A percentile compares a stretch with the other conserved stretches of the same genome.
Conservation (phyloP, 2,797 vertebrate species). For the Siniperca undulata region DNA sequence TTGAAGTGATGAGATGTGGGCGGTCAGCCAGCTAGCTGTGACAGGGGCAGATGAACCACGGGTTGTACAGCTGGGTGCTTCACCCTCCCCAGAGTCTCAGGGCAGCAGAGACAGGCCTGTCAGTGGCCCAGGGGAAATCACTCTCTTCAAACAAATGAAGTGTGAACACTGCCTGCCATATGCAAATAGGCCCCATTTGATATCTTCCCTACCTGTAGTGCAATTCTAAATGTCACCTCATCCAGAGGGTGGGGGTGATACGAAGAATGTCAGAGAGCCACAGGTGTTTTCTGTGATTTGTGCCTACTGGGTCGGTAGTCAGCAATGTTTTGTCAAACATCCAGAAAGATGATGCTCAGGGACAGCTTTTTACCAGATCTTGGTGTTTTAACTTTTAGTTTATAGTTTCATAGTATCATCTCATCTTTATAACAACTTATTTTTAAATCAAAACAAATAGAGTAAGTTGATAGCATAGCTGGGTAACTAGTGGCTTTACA, state of each 20-base stretch:
- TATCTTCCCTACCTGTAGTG: slow-evolving; percentile 68
- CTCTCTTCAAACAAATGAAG: slow-evolving; percentile 75
- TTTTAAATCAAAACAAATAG: neutral
- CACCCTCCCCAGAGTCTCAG: slow-evolving; percentile 52
- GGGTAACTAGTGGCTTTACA: neutral
- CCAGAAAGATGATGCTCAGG: neutral
- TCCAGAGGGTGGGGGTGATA: slow-evolving; percentile 20
- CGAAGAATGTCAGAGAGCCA: slow-evolving; percentile 58
- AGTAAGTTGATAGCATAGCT: neutral
- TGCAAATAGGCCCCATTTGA: slow-evolving; percentile 73
- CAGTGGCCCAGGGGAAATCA: slow-evolving; percentile 70
- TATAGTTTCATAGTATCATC: neutral
- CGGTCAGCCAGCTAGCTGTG: slow-evolving; percentile 64
- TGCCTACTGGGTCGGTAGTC: slow-evolving; percentile 20
- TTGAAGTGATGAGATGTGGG: slow-evolving; percentile 54
- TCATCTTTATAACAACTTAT: neutral
- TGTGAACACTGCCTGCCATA: slow-evolving; percentile 72
- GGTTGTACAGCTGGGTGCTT: slow-evolving; percentile 70
- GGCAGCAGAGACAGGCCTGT: slow-evolving; percentile 61
- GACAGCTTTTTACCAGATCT: slow-evolving; percentile 1
- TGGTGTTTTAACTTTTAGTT: neutral
- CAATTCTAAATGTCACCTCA: slow-evolving; percentile 73
- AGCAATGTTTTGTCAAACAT: slow-evolving; percentile 28
- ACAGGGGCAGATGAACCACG: slow-evolving; percentile 65
- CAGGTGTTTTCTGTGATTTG: slow-evolving; percentile 64